These are phyloP conservation scores for Amphimedon queenslandica DNA, from an alignment of 37 sponge, comb jelly and placozoan genomes.

Conservation along the genomic window DNA sequence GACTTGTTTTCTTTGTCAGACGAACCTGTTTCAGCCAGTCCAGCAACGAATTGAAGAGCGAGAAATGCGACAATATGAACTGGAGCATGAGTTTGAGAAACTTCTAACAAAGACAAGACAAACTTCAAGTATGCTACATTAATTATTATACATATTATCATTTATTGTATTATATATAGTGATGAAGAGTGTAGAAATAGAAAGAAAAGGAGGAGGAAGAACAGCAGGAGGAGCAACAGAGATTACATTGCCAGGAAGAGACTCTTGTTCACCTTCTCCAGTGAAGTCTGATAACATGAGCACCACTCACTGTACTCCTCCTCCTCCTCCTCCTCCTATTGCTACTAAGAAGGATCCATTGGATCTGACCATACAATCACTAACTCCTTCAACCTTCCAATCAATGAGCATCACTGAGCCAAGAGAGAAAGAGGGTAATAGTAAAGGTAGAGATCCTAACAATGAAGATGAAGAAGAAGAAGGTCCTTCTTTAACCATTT, in stretches of 20 bases:
- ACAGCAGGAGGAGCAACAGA: no score
- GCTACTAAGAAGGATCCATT: not conserved
- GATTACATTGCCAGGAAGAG: no score
- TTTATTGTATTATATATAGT: no score
- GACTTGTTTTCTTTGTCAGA: slow-evolving; percentile 14
- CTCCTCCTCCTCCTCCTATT: not conserved
- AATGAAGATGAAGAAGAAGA: no score
- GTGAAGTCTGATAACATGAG: no score
- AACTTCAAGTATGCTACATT: no score
- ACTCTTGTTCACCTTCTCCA: no score
- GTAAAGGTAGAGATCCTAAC: not conserved
- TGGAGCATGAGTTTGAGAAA: slow-evolving; percentile 78
- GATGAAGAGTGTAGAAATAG: no score
- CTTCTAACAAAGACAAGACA: slow-evolving; percentile 35
- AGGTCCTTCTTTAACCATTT: not conserved
- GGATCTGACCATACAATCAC: not conserved
- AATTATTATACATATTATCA: no score
- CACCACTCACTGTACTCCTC: no score
- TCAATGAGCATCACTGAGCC: not conserved
- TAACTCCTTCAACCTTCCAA: not conserved
- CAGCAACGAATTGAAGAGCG: slow-evolving; percentile 39
- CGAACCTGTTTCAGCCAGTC: slow-evolving; percentile 64
- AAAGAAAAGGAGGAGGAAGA: no score
- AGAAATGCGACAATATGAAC: slow-evolving; percentile 65
- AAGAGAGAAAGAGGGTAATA: not conserved